Conservation (phyloP, 2,888 invertebrate species). For the Drosophila fungiperda region DNA sequence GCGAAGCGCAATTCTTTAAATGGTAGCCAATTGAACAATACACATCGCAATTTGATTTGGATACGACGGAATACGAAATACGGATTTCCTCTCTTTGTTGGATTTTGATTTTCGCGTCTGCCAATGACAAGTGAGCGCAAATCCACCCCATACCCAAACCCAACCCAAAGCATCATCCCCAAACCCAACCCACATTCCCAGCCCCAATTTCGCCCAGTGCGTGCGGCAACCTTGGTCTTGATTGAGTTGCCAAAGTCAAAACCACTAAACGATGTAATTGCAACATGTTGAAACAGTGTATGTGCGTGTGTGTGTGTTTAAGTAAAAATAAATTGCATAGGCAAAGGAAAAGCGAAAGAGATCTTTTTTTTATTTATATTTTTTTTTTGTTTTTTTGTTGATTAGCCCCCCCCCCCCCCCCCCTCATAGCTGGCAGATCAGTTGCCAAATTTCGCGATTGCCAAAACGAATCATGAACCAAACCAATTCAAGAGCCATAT, state of each 20-base stretch:
- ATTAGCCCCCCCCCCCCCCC: slow-evolving; percentile 9
- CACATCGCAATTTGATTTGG: slow-evolving; percentile 14
- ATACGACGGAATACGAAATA: slow-evolving; percentile 1
- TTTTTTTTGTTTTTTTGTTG: neutral
- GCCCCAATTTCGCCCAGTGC: slow-evolving; percentile 19
- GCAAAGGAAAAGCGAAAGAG: slow-evolving; percentile 17
- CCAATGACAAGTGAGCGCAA: slow-evolving; percentile 23
- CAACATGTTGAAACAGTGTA: slow-evolving; percentile 2
- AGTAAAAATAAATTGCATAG: slow-evolving; percentile 53
- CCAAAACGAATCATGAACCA: slow-evolving; percentile 40
- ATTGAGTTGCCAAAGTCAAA: slow-evolving; percentile 48
- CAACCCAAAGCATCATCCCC: neutral
- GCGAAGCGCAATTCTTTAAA: neutral
- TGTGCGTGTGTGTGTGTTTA: slow-evolving; percentile 15
- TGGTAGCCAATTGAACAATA: slow-evolving; percentile 3
- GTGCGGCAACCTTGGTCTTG: slow-evolving; percentile 48
- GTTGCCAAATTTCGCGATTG: slow-evolving; percentile 62
- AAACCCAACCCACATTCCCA: neutral
- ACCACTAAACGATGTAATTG: slow-evolving; percentile 33
- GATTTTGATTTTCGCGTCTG: neutral
- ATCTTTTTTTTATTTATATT: slow-evolving; percentile 6
- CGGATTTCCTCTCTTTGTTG: neutral
- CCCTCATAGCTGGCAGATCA: slow-evolving; percentile 17
- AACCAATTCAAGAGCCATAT: slow-evolving; percentile 19
- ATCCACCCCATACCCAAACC: neutral